Percentiles rank a stretch among this genome's conserved stretches.
These are phyloP conservation scores for Lysandra coridon DNA, from an alignment of 2,888 invertebrate genomes.

Conservation along the genomic window DNA sequence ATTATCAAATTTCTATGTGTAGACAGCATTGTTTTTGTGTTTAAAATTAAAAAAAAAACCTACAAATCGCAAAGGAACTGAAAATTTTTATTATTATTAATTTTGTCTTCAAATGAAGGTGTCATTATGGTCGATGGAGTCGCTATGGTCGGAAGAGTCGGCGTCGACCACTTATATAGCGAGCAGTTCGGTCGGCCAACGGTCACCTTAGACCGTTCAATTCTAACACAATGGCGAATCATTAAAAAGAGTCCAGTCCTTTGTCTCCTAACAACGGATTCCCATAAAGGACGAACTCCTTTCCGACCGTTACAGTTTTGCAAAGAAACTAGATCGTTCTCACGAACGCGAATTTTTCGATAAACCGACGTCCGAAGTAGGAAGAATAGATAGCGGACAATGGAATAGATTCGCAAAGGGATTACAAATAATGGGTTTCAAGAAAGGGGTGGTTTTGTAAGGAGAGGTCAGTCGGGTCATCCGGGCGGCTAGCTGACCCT, in stretches of 20 bases:
- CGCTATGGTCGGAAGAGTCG: slow-evolving; percentile 28
- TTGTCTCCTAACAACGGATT: slow-evolving; percentile 70
- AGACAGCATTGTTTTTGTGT: neutral
- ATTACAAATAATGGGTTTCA: slow-evolving; percentile 80
- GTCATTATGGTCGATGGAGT: neutral
- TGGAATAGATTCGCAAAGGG: slow-evolving; percentile 81
- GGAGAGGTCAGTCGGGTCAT: slow-evolving; percentile 74
- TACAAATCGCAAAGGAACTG: neutral
- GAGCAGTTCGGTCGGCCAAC: slow-evolving; percentile 76
- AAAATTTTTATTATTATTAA: neutral
- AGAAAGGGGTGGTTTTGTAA: slow-evolving; percentile 72
- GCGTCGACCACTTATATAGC: slow-evolving; percentile 62
- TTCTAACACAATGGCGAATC: slow-evolving; percentile 70
- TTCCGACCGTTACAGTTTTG: slow-evolving; percentile 73
- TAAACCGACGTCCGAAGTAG: slow-evolving; percentile 64
- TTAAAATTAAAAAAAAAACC: no score
- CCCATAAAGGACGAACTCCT: slow-evolving; percentile 61
- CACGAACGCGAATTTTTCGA: slow-evolving; percentile 77
- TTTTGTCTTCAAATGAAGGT: neutral
- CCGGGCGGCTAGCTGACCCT: slow-evolving; percentile 72
- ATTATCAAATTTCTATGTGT: neutral
- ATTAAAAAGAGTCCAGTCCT: slow-evolving; percentile 77
- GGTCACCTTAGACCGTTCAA: slow-evolving; percentile 66
- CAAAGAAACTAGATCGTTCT: slow-evolving; percentile 78
- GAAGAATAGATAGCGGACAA: slow-evolving; percentile 67